A percentile compares a stretch with the other conserved stretches of the same genome.
phyloP scores from a whole-genome alignment of 2,888 invertebrate genomes.

The Cyclophora albipunctata region DNA sequence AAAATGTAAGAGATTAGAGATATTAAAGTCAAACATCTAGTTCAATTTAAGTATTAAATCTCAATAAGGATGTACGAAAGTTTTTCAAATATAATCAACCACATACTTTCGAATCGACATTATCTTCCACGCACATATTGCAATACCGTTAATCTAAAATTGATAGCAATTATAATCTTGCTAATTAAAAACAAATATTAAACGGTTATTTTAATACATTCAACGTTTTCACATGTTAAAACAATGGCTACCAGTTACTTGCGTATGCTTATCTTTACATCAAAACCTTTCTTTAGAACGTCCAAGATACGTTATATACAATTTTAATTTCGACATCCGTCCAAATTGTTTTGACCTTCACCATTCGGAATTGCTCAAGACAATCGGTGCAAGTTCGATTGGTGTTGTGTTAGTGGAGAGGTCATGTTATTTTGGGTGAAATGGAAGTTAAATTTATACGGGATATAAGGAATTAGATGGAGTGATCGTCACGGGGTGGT shows the following conservation, averaged over 20 bases:
- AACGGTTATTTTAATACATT: slow-evolving; percentile 50
- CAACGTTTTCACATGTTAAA: slow-evolving; percentile 65
- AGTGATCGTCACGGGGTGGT: slow-evolving; percentile 60
- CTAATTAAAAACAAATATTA: slow-evolving; percentile 61
- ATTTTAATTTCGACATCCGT: slow-evolving; percentile 53
- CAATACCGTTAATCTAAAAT: no score
- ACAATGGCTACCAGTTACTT: slow-evolving; percentile 69
- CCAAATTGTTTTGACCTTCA: slow-evolving; percentile 26
- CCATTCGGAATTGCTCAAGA: slow-evolving; percentile 4
- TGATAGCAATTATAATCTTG: slow-evolving; percentile 4
- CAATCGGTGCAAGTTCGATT: no score
- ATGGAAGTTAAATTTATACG: slow-evolving; percentile 34
- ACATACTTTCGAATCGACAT: no score
- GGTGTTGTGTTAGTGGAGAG: no score
- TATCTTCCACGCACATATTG: no score
- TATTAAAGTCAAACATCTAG: no score
- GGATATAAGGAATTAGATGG: slow-evolving; percentile 49
- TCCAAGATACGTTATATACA: slow-evolving; percentile 51
- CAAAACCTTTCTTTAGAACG: slow-evolving; percentile 60
- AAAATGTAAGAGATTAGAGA: no score
- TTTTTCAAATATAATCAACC: no score
- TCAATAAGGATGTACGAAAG: no score
- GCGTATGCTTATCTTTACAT: slow-evolving; percentile 56
- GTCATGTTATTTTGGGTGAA: slow-evolving; percentile 15
- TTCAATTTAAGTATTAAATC: no score